phyloP scores from a whole-genome alignment of 2,797 vertebrate genomes.

The Borostomias antarcticus region DNA sequence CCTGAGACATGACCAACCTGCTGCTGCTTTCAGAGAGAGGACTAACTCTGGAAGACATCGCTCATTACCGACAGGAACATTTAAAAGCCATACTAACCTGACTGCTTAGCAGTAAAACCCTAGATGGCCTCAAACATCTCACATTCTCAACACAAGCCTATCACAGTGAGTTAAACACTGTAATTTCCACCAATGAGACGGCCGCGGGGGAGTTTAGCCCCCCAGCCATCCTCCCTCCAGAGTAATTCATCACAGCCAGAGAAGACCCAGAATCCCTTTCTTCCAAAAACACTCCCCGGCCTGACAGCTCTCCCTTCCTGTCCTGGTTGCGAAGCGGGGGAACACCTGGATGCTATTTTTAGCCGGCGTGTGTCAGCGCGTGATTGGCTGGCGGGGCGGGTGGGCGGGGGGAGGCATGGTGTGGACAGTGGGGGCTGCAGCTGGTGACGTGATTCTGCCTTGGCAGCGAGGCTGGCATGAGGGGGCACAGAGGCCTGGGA shows the following conservation, averaged over 20 bases:
- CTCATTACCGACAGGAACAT: not conserved
- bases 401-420: too few species aligned
- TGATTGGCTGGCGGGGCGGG: constrained; percentile 53
- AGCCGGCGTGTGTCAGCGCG: constrained; percentile 31
- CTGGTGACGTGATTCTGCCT: constrained; percentile 44
- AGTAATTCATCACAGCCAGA: constrained; percentile 61
- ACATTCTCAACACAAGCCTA: constrained; percentile 26
- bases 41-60: not conserved
- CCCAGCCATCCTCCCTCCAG: constrained; percentile 18
- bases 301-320: constrained; percentile 26
- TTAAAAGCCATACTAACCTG: too few species aligned
- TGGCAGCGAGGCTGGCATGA: constrained; percentile 26
- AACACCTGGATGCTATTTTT: constrained; percentile 55
- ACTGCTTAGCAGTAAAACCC: too few species aligned
- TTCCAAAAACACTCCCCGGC: constrained; percentile 1
- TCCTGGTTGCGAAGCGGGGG: not conserved
- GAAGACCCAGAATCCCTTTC: constrained; percentile 46
- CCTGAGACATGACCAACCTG: constrained; percentile 10
- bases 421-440: not conserved
- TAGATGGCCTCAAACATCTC: constrained; percentile 7
- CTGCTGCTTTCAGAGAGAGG: not conserved
- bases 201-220: constrained; percentile 41
- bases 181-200: constrained; percentile 53
- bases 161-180: constrained; percentile 49
- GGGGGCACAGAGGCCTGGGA: constrained; percentile 34